Evolutionary conservation across 1,140 invertebrate genomes (phyloP).

Genomic region (Trichonephila clavata): DNA sequence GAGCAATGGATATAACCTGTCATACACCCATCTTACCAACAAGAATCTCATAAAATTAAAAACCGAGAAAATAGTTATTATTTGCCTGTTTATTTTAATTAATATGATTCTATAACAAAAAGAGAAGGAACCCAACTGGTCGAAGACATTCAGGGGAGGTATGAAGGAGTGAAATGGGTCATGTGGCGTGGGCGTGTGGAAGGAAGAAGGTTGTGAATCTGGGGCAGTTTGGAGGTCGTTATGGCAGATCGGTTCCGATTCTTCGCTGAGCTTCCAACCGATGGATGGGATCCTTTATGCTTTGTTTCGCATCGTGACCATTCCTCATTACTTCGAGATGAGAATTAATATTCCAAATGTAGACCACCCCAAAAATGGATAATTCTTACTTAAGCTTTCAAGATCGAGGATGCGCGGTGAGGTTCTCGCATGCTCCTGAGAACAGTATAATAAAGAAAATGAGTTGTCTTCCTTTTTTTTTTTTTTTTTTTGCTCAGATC

Average conservation of each 20-base stretch:
- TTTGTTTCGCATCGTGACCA: not conserved
- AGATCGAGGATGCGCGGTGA: not conserved
- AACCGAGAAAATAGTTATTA: too few relatives aligned
- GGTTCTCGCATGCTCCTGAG: not conserved
- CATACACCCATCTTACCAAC: too few relatives aligned
- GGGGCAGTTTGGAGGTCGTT: conserved; percentile 66
- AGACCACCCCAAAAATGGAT: not conserved
- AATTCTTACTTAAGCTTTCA: not conserved
- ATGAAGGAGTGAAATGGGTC: conserved; percentile 34
- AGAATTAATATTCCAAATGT: not conserved
- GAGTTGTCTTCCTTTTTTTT: too few relatives aligned
- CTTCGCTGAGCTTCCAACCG: conserved; percentile 17
- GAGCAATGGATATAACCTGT: too few relatives aligned
- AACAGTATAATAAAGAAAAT: too few relatives aligned
- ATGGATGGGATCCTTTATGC: not conserved
- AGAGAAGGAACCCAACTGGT: too few relatives aligned
- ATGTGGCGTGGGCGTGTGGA: conserved; percentile 54
- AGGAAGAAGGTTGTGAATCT: conserved; percentile 66
- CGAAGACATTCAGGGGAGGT: not conserved
- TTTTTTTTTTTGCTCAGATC: too few relatives aligned
- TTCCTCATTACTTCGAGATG: not conserved
- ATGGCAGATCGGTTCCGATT: conserved; percentile 61
- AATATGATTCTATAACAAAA: too few relatives aligned
- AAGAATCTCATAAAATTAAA: too few relatives aligned
- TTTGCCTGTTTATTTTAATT: too few relatives aligned